phyloP scores from a whole-genome alignment of 2,113 vertebrate genomes.

The Perca flavescens region DNA sequence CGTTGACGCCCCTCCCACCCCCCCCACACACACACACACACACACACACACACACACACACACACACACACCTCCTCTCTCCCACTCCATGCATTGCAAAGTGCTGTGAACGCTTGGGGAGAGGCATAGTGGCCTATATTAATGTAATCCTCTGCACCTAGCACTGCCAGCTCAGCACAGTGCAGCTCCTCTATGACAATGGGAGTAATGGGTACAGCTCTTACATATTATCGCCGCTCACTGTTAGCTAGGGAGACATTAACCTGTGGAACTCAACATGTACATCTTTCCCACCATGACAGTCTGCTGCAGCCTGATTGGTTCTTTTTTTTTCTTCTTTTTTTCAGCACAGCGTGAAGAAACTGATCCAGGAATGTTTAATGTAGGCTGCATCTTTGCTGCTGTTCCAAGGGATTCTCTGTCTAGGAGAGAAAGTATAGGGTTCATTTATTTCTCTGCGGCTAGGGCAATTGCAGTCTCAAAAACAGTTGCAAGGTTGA shows the following conservation, averaged over 20 bases:
- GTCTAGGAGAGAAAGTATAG: conserved; percentile 13
- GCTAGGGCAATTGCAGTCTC: conserved; percentile 27
- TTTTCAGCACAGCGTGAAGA: not conserved
- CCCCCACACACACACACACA: too few relatives aligned
- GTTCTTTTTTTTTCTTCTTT: not conserved
- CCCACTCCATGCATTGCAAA: conserved; percentile 48
- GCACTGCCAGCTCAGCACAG: conserved; percentile 77
- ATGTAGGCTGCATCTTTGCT: conserved; percentile 23
- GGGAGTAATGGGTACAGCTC: conserved; percentile 71
- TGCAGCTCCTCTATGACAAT: conserved; percentile 62
- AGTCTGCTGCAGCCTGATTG: conserved; percentile 31
- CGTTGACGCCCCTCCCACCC: not conserved
- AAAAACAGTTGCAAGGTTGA: conserved; percentile 52
- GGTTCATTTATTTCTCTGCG: conserved; percentile 33
- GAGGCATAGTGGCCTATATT: conserved; percentile 65
- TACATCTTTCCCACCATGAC: conserved; percentile 58
- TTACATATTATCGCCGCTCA: conserved; percentile 65
- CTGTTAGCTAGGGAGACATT: conserved; percentile 67
- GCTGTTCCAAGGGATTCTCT: conserved; percentile 36
- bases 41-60: too few relatives aligned
- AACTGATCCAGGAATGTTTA: conserved; percentile 41
- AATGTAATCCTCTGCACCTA: conserved; percentile 74
- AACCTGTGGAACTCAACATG: conserved; percentile 74
- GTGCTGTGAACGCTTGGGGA: conserved; percentile 62
- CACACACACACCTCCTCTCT: not conserved